Conservation (phyloP, 2,113 vertebrate genomes). For the Spizaetus ornatus region DNA sequence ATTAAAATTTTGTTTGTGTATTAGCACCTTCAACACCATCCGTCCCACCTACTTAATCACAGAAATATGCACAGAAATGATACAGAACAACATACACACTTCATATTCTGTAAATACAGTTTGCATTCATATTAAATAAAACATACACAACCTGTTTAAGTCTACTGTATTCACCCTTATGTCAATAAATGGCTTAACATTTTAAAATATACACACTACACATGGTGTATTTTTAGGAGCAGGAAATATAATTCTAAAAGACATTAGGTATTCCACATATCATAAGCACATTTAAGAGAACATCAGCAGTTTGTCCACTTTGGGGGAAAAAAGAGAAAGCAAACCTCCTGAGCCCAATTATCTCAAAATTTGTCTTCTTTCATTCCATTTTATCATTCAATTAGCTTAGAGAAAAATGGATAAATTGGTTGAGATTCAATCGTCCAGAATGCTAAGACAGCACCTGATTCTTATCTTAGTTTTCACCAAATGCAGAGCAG, state of each 20-base stretch:
- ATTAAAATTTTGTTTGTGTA: background rate
- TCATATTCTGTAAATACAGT: background rate
- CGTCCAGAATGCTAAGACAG: background rate
- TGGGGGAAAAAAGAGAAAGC: background rate
- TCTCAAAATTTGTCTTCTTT: constrained; percentile 25
- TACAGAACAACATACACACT: background rate
- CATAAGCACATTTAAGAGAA: constrained; percentile 30
- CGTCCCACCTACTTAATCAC: background rate
- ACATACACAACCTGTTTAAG: background rate
- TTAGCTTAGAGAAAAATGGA: background rate
- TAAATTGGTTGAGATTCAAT: background rate
- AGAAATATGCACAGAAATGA: background rate
- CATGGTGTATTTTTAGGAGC: background rate
- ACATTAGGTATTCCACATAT: background rate
- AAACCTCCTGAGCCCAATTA: constrained; percentile 56
- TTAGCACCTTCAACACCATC: background rate
- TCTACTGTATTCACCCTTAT: background rate
- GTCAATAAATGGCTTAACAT: background rate
- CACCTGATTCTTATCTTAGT: background rate
- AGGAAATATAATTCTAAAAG: background rate
- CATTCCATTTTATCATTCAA: constrained; percentile 28
- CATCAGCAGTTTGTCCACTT: constrained; percentile 20
- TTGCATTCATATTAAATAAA: background rate
- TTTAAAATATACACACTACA: background rate
- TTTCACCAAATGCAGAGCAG: background rate